Percentiles rank a stretch among this genome's conserved stretches.
phyloP scores from a whole-genome alignment of 2,113 vertebrate species.

The Siphamia tubifer region DNA sequence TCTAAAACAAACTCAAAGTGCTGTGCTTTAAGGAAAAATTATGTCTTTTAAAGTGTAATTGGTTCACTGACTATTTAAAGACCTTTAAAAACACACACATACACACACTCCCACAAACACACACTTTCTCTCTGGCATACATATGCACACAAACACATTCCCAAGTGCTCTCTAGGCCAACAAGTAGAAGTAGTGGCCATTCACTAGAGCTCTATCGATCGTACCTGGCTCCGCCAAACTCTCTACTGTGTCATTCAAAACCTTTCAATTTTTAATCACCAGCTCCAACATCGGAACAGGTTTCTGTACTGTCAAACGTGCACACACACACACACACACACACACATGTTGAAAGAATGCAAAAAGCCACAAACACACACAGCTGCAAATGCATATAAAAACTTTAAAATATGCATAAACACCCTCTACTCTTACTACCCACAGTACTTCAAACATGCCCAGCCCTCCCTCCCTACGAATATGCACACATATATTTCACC shows the following conservation, averaged over 20 bases:
- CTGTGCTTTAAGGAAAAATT: background rate
- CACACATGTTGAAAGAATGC: conserved; percentile 13
- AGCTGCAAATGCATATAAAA: conserved; percentile 23
- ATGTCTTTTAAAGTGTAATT: conserved; percentile 2
- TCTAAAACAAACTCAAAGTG: background rate
- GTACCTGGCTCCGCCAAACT: conserved; percentile 69
- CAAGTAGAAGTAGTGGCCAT: conserved; percentile 39
- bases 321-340: conserved; percentile 1
- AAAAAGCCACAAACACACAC: conserved; percentile 27
- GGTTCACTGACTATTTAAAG: conserved; percentile 22
- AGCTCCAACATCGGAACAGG: conserved; percentile 66
- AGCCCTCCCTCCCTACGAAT: background rate
- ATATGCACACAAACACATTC: conserved; percentile 16
- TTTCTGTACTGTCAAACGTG: conserved; percentile 23
- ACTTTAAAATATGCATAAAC: conserved; percentile 23
- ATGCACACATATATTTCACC: conserved; percentile 3
- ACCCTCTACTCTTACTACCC: conserved; percentile 1
- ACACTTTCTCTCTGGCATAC: conserved; percentile 9
- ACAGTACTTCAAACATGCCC: conserved; percentile 28
- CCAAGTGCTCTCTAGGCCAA: conserved; percentile 32
- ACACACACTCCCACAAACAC: background rate
- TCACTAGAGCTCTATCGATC: conserved; percentile 68
- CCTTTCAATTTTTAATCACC: conserved; percentile 82
- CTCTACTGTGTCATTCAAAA: conserved; percentile 75
- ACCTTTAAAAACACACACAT: background rate